Percentiles rank a stretch among this genome's conserved stretches.
phyloP scores from a whole-genome alignment of 2,888 invertebrate species.

The Cheiracanthium punctorium region DNA sequence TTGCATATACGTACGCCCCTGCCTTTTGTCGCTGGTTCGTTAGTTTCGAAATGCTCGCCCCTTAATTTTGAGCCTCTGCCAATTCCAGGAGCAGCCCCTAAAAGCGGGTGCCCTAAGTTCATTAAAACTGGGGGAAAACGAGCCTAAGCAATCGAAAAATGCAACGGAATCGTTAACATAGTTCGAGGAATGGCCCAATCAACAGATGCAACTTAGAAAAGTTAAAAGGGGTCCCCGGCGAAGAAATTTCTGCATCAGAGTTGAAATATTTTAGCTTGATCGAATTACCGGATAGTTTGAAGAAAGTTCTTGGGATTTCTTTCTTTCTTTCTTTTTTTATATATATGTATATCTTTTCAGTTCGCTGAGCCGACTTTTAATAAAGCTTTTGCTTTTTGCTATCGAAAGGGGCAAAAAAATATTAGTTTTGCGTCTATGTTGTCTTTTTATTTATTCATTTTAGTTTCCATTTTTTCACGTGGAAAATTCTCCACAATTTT shows the following conservation, averaged over 20 bases:
- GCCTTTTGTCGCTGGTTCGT: slow-evolving; percentile 57
- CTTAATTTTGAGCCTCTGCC: slow-evolving; percentile 53
- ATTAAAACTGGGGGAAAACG: slow-evolving; percentile 50
- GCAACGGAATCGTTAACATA: slow-evolving; percentile 61
- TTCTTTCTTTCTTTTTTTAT: no score
- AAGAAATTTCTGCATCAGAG: neutral
- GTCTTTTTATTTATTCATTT: no score
- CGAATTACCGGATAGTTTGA: neutral
- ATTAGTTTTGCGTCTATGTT: no score
- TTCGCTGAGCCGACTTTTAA: no score
- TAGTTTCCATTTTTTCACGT: no score
- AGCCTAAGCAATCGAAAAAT: slow-evolving; percentile 64
- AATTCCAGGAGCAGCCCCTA: slow-evolving; percentile 36
- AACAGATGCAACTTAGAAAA: slow-evolving; percentile 39
- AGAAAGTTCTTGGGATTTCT: no score
- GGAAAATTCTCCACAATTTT: no score
- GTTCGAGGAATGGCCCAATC: slow-evolving; percentile 41
- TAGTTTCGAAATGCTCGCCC: slow-evolving; percentile 26
- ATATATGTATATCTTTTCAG: no score
- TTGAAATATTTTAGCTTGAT: neutral
- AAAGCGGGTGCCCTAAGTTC: slow-evolving; percentile 45
- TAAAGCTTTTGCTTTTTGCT: no score
- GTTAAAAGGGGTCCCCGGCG: neutral
- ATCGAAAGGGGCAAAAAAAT: no score
- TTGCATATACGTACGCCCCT: slow-evolving; percentile 53